Conservation (phyloP, 2,888 invertebrate species). For the Timema cristinae region DNA sequence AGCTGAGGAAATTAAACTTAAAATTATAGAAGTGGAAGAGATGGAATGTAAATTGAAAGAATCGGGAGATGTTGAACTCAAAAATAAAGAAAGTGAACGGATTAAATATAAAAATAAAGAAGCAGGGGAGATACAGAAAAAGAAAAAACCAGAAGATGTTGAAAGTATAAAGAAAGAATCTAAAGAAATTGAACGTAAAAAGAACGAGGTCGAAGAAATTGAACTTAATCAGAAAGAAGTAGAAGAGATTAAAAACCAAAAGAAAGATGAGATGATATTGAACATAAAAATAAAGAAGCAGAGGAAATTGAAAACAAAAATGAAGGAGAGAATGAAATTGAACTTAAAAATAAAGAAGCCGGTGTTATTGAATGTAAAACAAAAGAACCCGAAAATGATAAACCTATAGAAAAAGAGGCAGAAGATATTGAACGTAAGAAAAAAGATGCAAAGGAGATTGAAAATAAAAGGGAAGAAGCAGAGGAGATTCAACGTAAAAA, state of each 20-base stretch:
- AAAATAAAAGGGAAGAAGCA: neutral
- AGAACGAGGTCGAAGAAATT: neutral
- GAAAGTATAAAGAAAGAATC: neutral
- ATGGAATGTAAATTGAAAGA: conserved; percentile 4
- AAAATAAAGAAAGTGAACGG: neutral
- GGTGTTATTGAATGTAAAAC: neutral
- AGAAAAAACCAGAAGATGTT: neutral
- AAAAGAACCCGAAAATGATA: neutral
- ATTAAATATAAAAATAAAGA: neutral
- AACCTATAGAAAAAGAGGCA: neutral
- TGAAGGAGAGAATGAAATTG: neutral
- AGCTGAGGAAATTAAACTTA: neutral
- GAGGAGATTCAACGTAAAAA: neutral
- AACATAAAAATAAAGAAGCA: neutral
- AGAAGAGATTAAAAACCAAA: neutral
- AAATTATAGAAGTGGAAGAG: neutral
- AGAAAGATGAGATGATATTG: neutral
- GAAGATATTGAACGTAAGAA: neutral
- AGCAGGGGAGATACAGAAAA: neutral
- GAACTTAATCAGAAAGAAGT: neutral
- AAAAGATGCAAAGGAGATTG: neutral
- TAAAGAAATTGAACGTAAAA: neutral
- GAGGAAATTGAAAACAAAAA: neutral
- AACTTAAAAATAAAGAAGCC: neutral
- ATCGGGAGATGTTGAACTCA: neutral